Evolutionary conservation across 2,113 vertebrate genomes (phyloP), one percentile per base, ranked within the genome.

Genomic region (Furnarius figulus): DNA sequence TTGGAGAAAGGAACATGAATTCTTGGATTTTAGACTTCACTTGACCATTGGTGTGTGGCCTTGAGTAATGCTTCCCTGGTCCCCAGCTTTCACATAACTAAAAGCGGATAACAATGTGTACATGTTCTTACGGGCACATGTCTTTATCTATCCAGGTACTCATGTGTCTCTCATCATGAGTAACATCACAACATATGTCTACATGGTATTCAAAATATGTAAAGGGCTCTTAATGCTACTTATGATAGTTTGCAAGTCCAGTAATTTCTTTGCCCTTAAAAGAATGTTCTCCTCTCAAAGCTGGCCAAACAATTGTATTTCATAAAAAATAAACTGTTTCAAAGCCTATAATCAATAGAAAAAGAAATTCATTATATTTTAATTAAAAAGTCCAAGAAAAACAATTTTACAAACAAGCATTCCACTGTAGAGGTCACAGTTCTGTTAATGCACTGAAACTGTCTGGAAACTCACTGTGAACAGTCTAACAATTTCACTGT

Each of bases 381-480:
- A 86, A 92, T 92, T 89, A 23, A 68, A 89, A 95, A 95, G 80
- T 92, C 88, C 88, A 97, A 95, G 90, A 84, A 94, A 96, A 96
- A 94, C 72, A 78, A 47, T 84, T 96, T 96, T 81, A 78, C 44
- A 93, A 92, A 75, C 25, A 86, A 89, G 67, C 73, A 94, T 93
- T 93, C 91, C 33, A 6, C 47, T 94, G 65, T 30, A 75, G 88
- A 92, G 93, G 82, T 95, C 88, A 88, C 50, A 84, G 90, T 89
- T 96, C 79, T 92, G n/a, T 37, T 90, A 93, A 77, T 68, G 65
- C 3, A 3, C 72, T 86, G 85, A 61, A 79, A 80, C 55, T 80
- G 52, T 63, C 61, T 92, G 80, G 83, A 94, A 93, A 42, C 20
- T 90, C 6, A 5, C 49, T 90, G 72, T 81, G 90, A 94, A 44